Conservation (phyloP, 1,140 invertebrate species). For the Glomeris maerens region DNA sequence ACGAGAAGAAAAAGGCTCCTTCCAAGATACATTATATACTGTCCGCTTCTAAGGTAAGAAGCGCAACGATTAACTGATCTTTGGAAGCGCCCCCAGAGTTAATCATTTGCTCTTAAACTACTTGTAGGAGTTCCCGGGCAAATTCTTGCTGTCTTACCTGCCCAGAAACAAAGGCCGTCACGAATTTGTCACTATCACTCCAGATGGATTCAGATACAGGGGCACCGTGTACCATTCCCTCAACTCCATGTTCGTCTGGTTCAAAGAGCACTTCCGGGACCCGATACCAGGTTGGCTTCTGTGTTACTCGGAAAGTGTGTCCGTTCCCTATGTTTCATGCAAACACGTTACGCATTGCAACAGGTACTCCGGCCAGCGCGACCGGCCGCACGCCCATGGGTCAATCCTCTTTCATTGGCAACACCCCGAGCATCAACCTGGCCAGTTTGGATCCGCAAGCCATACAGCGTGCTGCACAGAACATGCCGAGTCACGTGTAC, state of each 20-base stretch:
- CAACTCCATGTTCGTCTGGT: constrained; percentile 78
- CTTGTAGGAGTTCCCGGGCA: constrained; percentile 69
- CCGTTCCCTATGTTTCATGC: not conserved
- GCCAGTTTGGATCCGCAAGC: constrained; percentile 47
- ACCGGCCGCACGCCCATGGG: constrained; percentile 44
- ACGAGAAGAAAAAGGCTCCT: constrained; percentile 70
- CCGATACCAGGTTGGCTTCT: constrained; percentile 47
- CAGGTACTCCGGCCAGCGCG: constrained; percentile 50
- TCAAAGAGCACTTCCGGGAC: constrained; percentile 93
- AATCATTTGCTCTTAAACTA: not conserved
- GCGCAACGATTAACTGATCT: constrained; percentile 19
- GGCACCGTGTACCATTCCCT: constrained; percentile 74
- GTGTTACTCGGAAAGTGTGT: not conserved
- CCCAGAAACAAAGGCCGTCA: constrained; percentile 67
- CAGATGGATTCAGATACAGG: constrained; percentile 84
- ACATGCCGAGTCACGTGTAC: constrained; percentile 53
- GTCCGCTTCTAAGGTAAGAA: constrained; percentile 53
- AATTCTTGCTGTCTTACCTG: constrained; percentile 87
- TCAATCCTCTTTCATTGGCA: constrained; percentile 48
- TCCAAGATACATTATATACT: constrained; percentile 82
- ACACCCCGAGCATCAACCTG: constrained; percentile 44
- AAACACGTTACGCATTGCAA: not conserved
- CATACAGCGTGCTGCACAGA: constrained; percentile 55
- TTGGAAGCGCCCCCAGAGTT: too few species aligned
- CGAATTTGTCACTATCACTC: constrained; percentile 80